Evolutionary conservation across 2,797 vertebrate genomes (phyloP).

Genomic region (Pseudochromis fuscus): DNA sequence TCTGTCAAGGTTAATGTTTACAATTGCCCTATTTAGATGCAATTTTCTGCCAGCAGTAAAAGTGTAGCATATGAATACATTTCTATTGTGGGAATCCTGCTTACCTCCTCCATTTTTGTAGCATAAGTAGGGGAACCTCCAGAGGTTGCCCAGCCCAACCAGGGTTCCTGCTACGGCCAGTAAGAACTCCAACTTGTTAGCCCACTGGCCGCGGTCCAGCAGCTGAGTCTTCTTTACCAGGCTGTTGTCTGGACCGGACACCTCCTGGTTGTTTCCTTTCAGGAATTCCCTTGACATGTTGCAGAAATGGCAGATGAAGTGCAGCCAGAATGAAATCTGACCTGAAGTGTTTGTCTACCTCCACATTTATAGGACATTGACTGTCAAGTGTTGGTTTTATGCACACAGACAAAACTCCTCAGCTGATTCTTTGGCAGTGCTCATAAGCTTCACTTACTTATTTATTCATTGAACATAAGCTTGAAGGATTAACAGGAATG

Average conservation of each 20-base stretch:
- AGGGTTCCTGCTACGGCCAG: constrained; percentile 81
- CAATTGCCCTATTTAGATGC: too few species aligned
- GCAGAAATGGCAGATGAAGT: constrained; percentile 13
- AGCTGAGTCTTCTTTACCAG: constrained; percentile 72
- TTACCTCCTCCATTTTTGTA: constrained; percentile 85
- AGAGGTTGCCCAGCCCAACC: constrained; percentile 82
- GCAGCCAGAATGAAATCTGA: constrained; percentile 7
- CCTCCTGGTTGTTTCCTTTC: constrained; percentile 58
- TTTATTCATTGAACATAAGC: constrained; percentile 54
- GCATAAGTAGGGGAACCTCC: constrained; percentile 84
- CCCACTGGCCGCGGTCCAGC: constrained; percentile 80
- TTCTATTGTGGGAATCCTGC: not conserved
- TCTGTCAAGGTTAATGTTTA: too few species aligned
- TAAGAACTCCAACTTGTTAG: constrained; percentile 80
- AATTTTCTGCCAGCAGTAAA: too few species aligned
- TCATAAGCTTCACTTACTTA: constrained; percentile 56
- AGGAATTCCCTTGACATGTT: constrained; percentile 67
- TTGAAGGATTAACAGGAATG: constrained; percentile 58
- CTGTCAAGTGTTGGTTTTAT: constrained; percentile 21
- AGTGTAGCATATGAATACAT: not conserved
- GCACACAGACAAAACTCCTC: constrained; percentile 56
- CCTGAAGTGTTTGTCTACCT: constrained; percentile 5
- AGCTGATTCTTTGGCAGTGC: constrained; percentile 66
- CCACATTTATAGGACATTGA: constrained; percentile 22
- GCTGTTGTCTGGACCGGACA: constrained; percentile 49